These are phyloP conservation scores for Cremastobaeus sp. DNA, from an alignment of 2,888 invertebrate species.

Conservation along the genomic window DNA sequence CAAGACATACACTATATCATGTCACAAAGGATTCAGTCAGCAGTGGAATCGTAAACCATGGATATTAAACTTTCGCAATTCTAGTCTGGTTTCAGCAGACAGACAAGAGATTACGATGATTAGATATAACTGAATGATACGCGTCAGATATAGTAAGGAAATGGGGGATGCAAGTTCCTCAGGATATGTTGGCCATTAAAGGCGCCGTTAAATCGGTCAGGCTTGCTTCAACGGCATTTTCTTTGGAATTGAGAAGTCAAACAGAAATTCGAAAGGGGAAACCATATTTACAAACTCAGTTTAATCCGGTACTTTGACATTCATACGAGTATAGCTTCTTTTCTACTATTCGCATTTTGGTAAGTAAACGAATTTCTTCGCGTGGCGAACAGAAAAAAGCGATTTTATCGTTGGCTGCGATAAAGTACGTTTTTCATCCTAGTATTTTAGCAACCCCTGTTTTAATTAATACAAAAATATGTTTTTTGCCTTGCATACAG, in stretches of 20 bases:
- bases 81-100: slow-evolving; percentile 67
- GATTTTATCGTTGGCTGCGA: too few relatives aligned
- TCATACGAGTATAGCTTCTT: too few relatives aligned
- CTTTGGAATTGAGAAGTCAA: slow-evolving; percentile 46
- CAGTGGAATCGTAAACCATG: slow-evolving; percentile 75
- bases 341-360: too few relatives aligned
- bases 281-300: slow-evolving; percentile 27
- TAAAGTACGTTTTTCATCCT: too few relatives aligned
- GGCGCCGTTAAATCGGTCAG: slow-evolving; percentile 75
- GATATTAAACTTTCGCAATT: slow-evolving; percentile 78
- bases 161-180: slow-evolving; percentile 50
- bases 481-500: too few relatives aligned
- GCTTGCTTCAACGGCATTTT: slow-evolving; percentile 51
- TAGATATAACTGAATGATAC: slow-evolving; percentile 78
- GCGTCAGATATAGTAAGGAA: slow-evolving; percentile 59
- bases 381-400: too few relatives aligned
- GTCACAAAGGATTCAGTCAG: slow-evolving; percentile 63
- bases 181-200: slow-evolving; percentile 74
- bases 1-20: too few relatives aligned
- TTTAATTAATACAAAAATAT: too few relatives aligned
- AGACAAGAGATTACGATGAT: slow-evolving; percentile 77
- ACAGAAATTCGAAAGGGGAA: slow-evolving; percentile 30
- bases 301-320: slow-evolving; percentile 18
- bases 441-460: too few relatives aligned
- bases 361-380: too few relatives aligned